These are phyloP conservation scores for Resseliella maxima DNA, from an alignment of 2,888 invertebrate genomes.

Conservation along the genomic window DNA sequence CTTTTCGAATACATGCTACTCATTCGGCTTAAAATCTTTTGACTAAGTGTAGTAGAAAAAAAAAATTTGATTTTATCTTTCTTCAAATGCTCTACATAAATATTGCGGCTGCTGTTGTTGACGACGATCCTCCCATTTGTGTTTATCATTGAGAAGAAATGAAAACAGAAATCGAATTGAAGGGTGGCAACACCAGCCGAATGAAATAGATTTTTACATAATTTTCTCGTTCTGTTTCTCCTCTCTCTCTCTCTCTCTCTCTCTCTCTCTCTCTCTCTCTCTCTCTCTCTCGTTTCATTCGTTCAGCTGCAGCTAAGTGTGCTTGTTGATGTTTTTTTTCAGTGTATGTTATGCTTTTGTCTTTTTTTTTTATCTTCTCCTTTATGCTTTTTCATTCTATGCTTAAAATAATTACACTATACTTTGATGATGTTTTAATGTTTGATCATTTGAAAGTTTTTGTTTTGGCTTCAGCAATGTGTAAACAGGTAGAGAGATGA, in stretches of 20 bases:
- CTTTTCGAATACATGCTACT: neutral
- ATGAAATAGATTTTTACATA: neutral
- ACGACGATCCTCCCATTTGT: neutral
- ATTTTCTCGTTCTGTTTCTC: neutral
- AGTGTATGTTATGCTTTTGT: neutral
- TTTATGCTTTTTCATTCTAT: too few relatives aligned
- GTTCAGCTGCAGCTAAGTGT: neutral
- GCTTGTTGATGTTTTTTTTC: neutral
- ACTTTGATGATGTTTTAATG: slow-evolving; percentile 38
- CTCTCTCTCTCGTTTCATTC: neutral
- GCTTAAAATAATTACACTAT: neutral
- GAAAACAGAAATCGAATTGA: neutral
- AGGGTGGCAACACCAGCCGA: neutral
- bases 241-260: neutral
- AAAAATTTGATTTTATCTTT: neutral
- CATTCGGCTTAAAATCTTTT: neutral
- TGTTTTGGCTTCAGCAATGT: slow-evolving; percentile 9
- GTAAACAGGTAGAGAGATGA: slow-evolving; percentile 24
- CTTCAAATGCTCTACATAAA: neutral
- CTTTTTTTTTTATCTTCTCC: too few relatives aligned
- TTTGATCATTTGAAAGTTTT: slow-evolving; percentile 39
- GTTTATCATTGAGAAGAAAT: neutral
- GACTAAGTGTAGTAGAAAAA: neutral
- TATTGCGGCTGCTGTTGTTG: neutral
- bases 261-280: neutral